Percentiles rank a stretch among this genome's conserved stretches.
These are phyloP conservation scores for Eupithecia abbreviata DNA, from an alignment of 2,888 invertebrate genomes.

Conservation along the genomic window DNA sequence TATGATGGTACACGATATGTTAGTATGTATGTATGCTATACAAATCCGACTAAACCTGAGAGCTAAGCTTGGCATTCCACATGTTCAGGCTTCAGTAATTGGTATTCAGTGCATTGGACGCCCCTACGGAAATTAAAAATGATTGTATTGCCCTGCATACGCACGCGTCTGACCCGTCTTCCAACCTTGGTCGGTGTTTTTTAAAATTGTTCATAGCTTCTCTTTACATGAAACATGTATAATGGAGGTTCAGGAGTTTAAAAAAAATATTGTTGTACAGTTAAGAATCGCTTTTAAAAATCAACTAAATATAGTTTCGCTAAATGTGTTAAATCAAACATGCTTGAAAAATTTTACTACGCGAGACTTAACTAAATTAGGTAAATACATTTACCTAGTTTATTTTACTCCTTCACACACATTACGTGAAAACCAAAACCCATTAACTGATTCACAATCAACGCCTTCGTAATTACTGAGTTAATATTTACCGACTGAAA, in stretches of 20 bases:
- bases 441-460: conserved; percentile 62
- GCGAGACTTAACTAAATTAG: neutral
- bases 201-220: neutral
- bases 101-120: conserved; percentile 75
- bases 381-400: conserved; percentile 17
- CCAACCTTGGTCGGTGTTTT: conserved; percentile 25
- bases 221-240: neutral
- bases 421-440: conserved; percentile 48
- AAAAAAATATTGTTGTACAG: neutral
- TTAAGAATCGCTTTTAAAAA: neutral
- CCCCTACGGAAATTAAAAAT: conserved; percentile 74
- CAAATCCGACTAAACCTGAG: conserved; percentile 56
- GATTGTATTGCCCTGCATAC: conserved; percentile 66
- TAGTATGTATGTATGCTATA: conserved; percentile 29
- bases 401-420: conserved; percentile 25
- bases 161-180: conserved; percentile 27
- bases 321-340: conserved; percentile 1
- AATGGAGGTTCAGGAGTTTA: neutral
- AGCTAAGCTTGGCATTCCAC: conserved; percentile 64
- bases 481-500: conserved; percentile 73
- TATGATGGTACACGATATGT: conserved; percentile 27
- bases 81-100: conserved; percentile 71
- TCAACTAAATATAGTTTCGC: neutral
- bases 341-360: conserved; percentile 33
- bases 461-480: conserved; percentile 70